Percentiles rank a stretch among this genome's conserved stretches.
Conservation (phyloP, 2,888 invertebrate species). For the Acrobasis repandana region DNA sequence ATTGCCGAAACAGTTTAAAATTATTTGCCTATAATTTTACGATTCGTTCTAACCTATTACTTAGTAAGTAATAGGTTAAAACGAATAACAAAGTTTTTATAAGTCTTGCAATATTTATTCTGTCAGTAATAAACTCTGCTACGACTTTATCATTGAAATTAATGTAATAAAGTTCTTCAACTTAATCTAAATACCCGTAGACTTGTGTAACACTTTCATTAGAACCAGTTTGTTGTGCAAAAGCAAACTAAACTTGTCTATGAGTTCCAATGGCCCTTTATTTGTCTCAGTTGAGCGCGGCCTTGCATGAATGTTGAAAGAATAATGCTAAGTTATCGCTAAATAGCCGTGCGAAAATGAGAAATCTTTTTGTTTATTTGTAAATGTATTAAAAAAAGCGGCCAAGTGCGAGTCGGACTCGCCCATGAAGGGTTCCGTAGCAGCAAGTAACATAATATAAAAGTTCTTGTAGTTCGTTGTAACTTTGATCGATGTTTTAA, state of each 20-base stretch:
- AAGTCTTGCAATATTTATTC: too few relatives aligned
- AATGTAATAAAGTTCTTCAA: background rate
- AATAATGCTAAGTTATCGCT: constrained; percentile 1
- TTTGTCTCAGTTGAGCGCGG: background rate
- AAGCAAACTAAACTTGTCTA: constrained; percentile 15
- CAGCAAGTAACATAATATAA: too few relatives aligned
- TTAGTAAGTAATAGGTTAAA: too few relatives aligned
- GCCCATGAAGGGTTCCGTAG: too few relatives aligned
- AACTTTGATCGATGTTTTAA: too few relatives aligned
- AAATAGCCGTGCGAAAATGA: constrained; percentile 5
- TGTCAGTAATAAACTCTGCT: background rate
- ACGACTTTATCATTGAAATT: background rate
- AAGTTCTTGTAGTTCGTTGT: too few relatives aligned
- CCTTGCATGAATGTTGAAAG: background rate
- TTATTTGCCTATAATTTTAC: too few relatives aligned
- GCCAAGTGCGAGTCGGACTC: too few relatives aligned
- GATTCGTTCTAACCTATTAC: too few relatives aligned
- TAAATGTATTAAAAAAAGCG: background rate
- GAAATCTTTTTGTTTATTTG: background rate
- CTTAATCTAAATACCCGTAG: background rate
- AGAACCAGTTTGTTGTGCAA: constrained; percentile 8
- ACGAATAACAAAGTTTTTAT: too few relatives aligned
- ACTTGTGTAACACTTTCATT: constrained; percentile 15
- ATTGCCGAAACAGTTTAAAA: too few relatives aligned
- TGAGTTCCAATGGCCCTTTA: constrained; percentile 6